phyloP scores from a whole-genome alignment of 2,113 vertebrate genomes.

The Ceyx margarethae region DNA sequence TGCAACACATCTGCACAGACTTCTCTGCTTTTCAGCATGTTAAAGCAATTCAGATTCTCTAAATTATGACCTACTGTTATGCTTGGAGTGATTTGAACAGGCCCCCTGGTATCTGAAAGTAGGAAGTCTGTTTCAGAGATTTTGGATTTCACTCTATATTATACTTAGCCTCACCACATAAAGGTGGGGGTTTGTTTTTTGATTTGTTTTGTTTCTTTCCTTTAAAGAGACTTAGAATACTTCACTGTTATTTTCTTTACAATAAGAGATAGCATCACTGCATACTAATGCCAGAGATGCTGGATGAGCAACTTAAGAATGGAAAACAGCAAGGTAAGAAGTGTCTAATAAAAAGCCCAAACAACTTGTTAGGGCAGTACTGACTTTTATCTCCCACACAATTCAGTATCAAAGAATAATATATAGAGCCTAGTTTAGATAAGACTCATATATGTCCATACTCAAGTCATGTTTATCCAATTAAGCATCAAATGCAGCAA shows the following conservation, averaged over 20 bases:
- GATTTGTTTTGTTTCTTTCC: not conserved
- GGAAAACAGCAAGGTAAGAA: not conserved
- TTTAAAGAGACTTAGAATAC: not conserved
- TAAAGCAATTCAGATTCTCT: not conserved
- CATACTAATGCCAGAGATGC: not conserved
- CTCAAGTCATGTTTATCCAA: not conserved
- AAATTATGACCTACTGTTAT: constrained; percentile 13
- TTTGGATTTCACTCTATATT: not conserved
- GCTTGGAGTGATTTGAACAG: not conserved
- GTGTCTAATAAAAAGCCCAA: not conserved
- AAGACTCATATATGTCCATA: not conserved
- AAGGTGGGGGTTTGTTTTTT: not conserved
- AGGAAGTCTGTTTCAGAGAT: constrained; percentile 11
- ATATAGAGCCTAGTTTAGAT: not conserved
- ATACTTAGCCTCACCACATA: not conserved
- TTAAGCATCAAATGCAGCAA: not conserved
- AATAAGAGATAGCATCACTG: not conserved
- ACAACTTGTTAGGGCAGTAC: not conserved
- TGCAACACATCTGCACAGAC: constrained; percentile 21
- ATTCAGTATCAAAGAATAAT: not conserved
- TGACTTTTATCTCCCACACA: not conserved
- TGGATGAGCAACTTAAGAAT: not conserved
- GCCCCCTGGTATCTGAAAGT: not conserved
- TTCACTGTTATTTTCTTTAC: not conserved
- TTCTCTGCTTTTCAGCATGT: not conserved